Evolutionary conservation across 2,113 vertebrate genomes (phyloP).

Genomic region (cattle (Bos taurus)): DNA sequence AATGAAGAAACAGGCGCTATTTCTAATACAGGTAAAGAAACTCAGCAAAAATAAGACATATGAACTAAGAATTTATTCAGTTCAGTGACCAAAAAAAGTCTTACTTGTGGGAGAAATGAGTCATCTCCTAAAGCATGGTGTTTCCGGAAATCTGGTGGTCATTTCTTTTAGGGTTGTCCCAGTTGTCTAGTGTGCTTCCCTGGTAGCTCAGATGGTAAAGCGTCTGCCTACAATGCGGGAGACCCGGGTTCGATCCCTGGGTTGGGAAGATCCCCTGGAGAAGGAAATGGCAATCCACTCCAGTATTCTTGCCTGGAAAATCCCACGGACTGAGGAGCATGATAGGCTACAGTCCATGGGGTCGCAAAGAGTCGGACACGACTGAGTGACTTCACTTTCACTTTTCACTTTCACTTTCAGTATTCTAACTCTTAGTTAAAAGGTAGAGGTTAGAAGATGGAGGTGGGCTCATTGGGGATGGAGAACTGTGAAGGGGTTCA

Average conservation of each 20-base stretch:
- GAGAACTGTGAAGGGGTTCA: neutral
- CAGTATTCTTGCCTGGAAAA: too few species aligned
- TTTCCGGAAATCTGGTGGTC: neutral
- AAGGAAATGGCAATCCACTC: too few species aligned
- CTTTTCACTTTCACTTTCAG: too few species aligned
- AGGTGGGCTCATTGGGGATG: neutral
- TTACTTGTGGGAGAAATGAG: neutral
- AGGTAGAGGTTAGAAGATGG: neutral
- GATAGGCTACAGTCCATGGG: too few species aligned
- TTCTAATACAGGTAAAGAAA: neutral
- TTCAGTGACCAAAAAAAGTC: neutral
- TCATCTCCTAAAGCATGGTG: neutral
- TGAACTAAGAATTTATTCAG: neutral
- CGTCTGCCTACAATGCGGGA: too few species aligned
- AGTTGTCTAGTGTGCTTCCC: neutral
- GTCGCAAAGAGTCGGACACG: too few species aligned
- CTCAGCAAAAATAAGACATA: neutral
- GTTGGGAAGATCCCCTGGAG: too few species aligned
- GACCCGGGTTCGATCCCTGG: too few species aligned
- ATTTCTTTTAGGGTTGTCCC: neutral
- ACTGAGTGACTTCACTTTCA: too few species aligned
- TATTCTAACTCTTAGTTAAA: neutral
- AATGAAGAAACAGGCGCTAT: neutral
- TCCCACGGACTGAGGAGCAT: too few species aligned
- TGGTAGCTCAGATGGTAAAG: too few species aligned